These are phyloP conservation scores for Brachionus plicatilis DNA, from an alignment of 1,140 invertebrate species.

Conservation along the genomic window DNA sequence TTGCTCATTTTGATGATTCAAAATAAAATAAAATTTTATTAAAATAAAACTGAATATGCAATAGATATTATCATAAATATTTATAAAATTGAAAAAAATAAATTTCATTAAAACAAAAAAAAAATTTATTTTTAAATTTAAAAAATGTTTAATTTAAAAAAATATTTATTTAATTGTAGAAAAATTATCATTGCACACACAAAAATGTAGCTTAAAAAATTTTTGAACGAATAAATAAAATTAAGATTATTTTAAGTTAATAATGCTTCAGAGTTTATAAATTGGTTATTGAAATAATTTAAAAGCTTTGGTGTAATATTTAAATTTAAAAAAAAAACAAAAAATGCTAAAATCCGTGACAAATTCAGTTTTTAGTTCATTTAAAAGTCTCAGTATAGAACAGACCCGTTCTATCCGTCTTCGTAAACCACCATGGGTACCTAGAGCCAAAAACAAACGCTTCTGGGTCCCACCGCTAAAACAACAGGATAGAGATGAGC, in stretches of 20 bases:
- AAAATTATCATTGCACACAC: too few relatives aligned
- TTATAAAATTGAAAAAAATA: too few relatives aligned
- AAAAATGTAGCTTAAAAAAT: background rate
- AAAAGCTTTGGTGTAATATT: background rate
- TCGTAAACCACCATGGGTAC: slow-evolving; percentile 21
- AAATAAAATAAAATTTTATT: background rate
- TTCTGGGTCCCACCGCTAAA: background rate
- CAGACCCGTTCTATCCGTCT: background rate
- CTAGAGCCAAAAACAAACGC: background rate
- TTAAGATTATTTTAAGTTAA: background rate
- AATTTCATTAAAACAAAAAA: too few relatives aligned
- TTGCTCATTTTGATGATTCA: background rate
- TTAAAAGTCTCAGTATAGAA: background rate
- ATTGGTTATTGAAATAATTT: background rate
- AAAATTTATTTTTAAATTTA: too few relatives aligned
- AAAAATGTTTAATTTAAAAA: too few relatives aligned
- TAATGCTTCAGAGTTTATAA: background rate
- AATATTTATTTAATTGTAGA: too few relatives aligned
- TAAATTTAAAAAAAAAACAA: background rate
- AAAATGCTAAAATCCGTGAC: background rate
- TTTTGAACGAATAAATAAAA: background rate
- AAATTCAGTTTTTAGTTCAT: background rate
- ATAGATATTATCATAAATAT: background rate
- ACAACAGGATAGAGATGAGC: background rate
- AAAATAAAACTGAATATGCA: background rate